These are phyloP conservation scores for Rhagonycha lutea DNA, from an alignment of 2,888 invertebrate species.

Conservation along the genomic window DNA sequence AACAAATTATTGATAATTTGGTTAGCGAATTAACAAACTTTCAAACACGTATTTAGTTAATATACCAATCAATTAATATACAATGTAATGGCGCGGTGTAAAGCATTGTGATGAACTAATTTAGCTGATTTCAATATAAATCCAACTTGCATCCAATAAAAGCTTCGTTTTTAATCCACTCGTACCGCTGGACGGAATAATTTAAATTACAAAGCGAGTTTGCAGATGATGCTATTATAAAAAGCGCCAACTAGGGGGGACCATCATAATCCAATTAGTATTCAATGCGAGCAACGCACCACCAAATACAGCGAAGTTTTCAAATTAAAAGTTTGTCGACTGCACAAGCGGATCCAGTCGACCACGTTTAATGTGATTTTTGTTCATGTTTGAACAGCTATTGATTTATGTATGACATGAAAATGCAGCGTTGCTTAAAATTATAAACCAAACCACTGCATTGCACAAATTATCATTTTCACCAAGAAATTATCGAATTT, in stretches of 20 bases:
- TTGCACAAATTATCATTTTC: neutral
- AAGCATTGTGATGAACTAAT: slow-evolving; percentile 2
- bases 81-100: neutral
- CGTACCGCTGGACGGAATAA: slow-evolving; percentile 41
- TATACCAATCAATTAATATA: neutral
- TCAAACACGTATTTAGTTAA: neutral
- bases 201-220: slow-evolving; percentile 43
- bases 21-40: neutral
- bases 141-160: slow-evolving; percentile 37
- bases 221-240: slow-evolving; percentile 50
- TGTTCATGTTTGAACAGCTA: slow-evolving; percentile 42
- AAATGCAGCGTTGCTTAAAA: slow-evolving; percentile 27
- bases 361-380: slow-evolving; percentile 46
- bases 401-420: slow-evolving; percentile 30
- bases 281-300: slow-evolving; percentile 48
- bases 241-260: slow-evolving; percentile 41
- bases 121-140: slow-evolving; percentile 26
- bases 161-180: slow-evolving; percentile 35
- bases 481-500: neutral
- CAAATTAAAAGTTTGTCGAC: slow-evolving; percentile 48
- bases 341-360: slow-evolving; percentile 31
- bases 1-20: neutral
- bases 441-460: slow-evolving; percentile 11
- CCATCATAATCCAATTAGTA: slow-evolving; percentile 54
- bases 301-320: slow-evolving; percentile 47